Base-by-base conservation (phyloP, 2,113 vertebrate species). In the Dinomys branickii region DNA sequence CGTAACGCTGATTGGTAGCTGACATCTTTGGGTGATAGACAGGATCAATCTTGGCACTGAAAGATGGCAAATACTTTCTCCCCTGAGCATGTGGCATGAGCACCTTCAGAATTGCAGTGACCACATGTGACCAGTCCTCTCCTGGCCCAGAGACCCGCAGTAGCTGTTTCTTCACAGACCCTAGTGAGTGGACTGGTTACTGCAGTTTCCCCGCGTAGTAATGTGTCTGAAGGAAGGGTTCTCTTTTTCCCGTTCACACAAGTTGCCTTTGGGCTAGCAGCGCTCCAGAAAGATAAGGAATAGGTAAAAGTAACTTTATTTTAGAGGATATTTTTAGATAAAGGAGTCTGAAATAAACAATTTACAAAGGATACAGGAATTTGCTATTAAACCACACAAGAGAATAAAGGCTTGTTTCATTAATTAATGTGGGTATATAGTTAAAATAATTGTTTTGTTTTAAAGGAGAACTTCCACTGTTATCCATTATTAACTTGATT, bases 401-500 rank as follows among this genome's bases (percentile, higher is more conserved):
- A 93, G 50, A 56, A 80, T 90, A 58, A 86, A 92, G 50, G 75
- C 30, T 73, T 58, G 33, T 71, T 85, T 88, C 65, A 22, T 26
- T 95, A 94, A 86, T 33, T 95, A 92, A 86, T 59, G 1, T 54
- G n/a, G 78, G 50, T 85, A 67, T 4, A 89, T 56, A 91, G 88
- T 77, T 91, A 65, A 96, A 90, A 85, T 90, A 65, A 90, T 54
- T 93, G n/a, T 80, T 73, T 95, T 97, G 63, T 86, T 80, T 61
- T 92, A 88, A 94, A 84, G 16, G 94, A 85, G 33, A 81, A 67
- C 13, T 22, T 97, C 11, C 47, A 52, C 12, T 87, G 1, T 84
- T 87, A 33, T 81, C 84, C 89, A 80, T 30, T 82, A 20, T 47
- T 78, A 88, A 85, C 33, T 71, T 92, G 35, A 92, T 90, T 85